These are phyloP conservation scores for Gordius sp. DNA, from an alignment of 2,888 invertebrate genomes.

Conservation along the genomic window DNA sequence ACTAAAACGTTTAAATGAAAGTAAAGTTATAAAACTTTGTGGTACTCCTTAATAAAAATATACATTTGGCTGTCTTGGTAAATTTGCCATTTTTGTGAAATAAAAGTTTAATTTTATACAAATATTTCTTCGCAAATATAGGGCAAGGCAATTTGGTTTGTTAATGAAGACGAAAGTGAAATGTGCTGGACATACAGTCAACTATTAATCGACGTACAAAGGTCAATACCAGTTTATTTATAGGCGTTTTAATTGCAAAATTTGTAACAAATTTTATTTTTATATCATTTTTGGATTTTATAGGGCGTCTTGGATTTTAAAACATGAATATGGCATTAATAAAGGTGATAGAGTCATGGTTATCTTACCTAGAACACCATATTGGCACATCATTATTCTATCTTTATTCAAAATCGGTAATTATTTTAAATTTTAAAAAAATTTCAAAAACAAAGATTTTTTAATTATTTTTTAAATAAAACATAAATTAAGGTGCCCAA, in stretches of 20 bases:
- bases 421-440: slow-evolving; percentile 5
- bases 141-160: slow-evolving; percentile 1
- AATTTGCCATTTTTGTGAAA: too few relatives aligned
- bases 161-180: neutral
- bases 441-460: neutral
- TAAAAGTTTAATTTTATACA: too few relatives aligned
- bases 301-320: neutral
- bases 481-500: neutral
- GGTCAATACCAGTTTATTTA: neutral
- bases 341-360: neutral
- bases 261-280: slow-evolving; percentile 1
- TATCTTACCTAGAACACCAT: neutral
- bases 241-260: neutral
- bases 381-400: slow-evolving; percentile 5
- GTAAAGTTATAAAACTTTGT: too few relatives aligned
- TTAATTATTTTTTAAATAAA: neutral
- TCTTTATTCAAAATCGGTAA: slow-evolving; percentile 9
- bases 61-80: too few relatives aligned
- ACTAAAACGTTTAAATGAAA: too few relatives aligned
- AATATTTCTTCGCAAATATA: too few relatives aligned
- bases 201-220: neutral
- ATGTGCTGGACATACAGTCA: neutral
- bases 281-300: neutral
- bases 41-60: too few relatives aligned
- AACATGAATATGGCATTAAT: neutral